Evolutionary conservation across 1,140 invertebrate species (phyloP).

Genomic region (Trissolcus basalis): DNA sequence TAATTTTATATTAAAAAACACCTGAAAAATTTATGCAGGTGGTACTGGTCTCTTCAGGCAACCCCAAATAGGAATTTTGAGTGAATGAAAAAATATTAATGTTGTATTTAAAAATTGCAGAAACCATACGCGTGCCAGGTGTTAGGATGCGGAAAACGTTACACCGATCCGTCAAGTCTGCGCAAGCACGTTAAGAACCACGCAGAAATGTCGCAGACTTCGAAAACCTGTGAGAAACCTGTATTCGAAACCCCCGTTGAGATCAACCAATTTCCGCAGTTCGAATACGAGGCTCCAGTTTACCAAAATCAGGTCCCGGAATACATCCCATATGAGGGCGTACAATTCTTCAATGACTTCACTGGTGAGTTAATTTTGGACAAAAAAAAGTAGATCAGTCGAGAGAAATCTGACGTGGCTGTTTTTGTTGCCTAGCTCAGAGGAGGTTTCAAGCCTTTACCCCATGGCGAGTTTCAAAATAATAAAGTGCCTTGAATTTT

Average conservation of each 20-base stretch:
- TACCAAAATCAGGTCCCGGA: conserved; percentile 37
- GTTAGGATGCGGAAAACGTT: conserved; percentile 90
- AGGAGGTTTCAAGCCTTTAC: conserved; percentile 73
- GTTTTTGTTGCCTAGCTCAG: conserved; percentile 42
- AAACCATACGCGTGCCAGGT: conserved; percentile 95
- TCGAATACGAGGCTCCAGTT: too few species aligned
- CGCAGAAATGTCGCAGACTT: conserved; percentile 61
- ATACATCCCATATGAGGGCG: conserved; percentile 71
- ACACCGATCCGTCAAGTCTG: conserved; percentile 96
- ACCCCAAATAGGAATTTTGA: too few species aligned
- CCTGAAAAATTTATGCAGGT: too few species aligned
- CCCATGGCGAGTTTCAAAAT: conserved; percentile 75
- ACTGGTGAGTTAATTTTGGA: conserved; percentile 2
- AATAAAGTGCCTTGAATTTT: conserved; percentile 70
- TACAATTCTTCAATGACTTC: conserved; percentile 66
- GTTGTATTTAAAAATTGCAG: conserved; percentile 21
- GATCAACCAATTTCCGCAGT: too few species aligned
- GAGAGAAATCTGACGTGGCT: neutral
- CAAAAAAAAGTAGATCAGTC: conserved; percentile 1
- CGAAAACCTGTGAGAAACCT: conserved; percentile 19
- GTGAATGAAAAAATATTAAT: too few species aligned
- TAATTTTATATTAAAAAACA: conserved; percentile 73
- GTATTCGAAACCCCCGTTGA: neutral
- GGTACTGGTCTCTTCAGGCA: too few species aligned
- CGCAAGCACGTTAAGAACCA: conserved; percentile 95